These are phyloP conservation scores for Germaria angustata DNA, from an alignment of 2,888 invertebrate species.

Conservation along the genomic window DNA sequence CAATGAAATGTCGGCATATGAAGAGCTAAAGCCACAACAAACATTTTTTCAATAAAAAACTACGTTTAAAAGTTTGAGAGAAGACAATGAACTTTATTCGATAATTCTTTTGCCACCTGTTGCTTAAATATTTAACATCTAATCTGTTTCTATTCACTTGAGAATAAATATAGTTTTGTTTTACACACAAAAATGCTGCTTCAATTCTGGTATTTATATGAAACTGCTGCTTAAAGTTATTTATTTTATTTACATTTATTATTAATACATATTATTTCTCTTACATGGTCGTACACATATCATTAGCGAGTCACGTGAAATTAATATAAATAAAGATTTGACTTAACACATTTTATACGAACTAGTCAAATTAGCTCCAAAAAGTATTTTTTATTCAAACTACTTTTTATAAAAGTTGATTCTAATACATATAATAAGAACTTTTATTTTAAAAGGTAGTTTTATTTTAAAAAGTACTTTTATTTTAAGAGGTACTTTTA, in stretches of 20 bases:
- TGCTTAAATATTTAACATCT: not conserved
- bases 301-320: slow-evolving; percentile 2
- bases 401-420: too few relatives aligned
- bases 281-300: too few relatives aligned
- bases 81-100: not conserved
- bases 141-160: not conserved
- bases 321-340: not conserved
- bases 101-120: slow-evolving; percentile 19
- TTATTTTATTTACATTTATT: slow-evolving; percentile 49
- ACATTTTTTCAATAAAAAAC: not conserved
- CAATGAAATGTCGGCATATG: too few relatives aligned
- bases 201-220: not conserved
- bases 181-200: not conserved
- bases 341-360: too few relatives aligned
- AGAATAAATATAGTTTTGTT: not conserved
- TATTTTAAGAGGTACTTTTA: not conserved
- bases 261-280: not conserved
- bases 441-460: not conserved
- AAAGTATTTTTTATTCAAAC: too few relatives aligned
- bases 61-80: not conserved
- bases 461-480: not conserved
- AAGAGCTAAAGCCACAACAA: too few relatives aligned
- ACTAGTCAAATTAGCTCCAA: too few relatives aligned
- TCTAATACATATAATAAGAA: not conserved
- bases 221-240: slow-evolving; percentile 17